phyloP scores from a whole-genome alignment of 2,888 invertebrate species.

The Orthonevra nobilis region DNA sequence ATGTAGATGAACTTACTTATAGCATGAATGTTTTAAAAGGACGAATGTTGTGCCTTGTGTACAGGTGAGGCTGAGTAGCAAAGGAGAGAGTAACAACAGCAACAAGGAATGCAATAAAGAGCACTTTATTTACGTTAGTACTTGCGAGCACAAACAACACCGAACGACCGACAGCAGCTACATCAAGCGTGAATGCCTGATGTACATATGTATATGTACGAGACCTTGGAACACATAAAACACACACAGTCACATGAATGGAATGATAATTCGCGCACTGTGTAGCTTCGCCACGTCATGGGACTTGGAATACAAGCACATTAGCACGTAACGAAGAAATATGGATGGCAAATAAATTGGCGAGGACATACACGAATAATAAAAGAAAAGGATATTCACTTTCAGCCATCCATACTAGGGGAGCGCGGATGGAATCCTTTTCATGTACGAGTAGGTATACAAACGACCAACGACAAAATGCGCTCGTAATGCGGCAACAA shows the following conservation, averaged over 20 bases:
- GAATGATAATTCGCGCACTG: conserved; percentile 7
- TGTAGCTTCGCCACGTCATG: conserved; percentile 42
- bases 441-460: too few species aligned
- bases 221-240: conserved; percentile 24
- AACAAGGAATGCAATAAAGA: conserved; percentile 60
- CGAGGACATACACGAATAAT: conserved; percentile 61
- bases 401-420: conserved; percentile 51
- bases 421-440: conserved; percentile 4
- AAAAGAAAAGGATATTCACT: too few species aligned
- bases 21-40: conserved; percentile 25
- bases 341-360: conserved; percentile 65
- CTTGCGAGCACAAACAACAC: conserved; percentile 13
- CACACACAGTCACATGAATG: not conserved
- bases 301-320: conserved; percentile 53
- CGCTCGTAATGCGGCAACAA: conserved; percentile 51
- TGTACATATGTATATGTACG: conserved; percentile 8
- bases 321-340: conserved; percentile 69
- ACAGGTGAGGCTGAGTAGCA: too few species aligned
- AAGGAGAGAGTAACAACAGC: conserved; percentile 47
- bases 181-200: not conserved
- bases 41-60: conserved; percentile 45
- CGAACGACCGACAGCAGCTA: conserved; percentile 21
- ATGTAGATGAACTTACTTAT: not conserved
- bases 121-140: conserved; percentile 60
- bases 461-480: conserved; percentile 1